Percentiles rank a stretch among this genome's conserved stretches.
These are phyloP conservation scores for Corythornis madagascariensis DNA, from an alignment of 2,113 vertebrate genomes.

Conservation along the genomic window DNA sequence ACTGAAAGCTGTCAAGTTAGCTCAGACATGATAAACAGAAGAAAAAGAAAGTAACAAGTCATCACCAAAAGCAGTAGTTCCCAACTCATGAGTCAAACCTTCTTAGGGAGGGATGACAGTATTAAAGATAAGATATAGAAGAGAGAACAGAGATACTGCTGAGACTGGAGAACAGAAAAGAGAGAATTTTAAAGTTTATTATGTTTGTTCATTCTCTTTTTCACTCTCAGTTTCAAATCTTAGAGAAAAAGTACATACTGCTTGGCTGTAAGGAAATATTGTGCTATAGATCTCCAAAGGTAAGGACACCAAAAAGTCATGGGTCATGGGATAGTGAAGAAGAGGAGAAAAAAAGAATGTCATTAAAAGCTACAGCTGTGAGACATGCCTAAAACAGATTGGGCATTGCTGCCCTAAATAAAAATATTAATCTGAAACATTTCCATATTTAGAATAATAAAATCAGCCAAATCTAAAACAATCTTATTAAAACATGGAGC, in stretches of 20 bases:
- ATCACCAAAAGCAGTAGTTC: slow-evolving; percentile 14
- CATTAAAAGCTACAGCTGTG: neutral
- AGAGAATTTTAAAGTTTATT: neutral
- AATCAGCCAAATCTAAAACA: neutral
- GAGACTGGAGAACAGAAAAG: neutral
- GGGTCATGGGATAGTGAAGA: neutral
- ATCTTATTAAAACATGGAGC: neutral
- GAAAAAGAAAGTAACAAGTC: neutral
- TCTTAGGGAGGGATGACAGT: slow-evolving; percentile 1
- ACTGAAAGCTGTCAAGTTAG: neutral
- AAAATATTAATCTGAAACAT: neutral
- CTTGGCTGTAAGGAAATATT: neutral
- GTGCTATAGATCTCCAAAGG: neutral
- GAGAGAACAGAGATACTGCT: neutral
- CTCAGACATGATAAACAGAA: neutral
- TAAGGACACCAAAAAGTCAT: neutral
- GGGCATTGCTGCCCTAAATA: neutral
- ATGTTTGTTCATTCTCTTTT: neutral
- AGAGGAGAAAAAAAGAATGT: neutral
- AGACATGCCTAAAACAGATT: neutral
- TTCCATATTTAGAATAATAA: neutral
- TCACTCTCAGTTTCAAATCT: neutral
- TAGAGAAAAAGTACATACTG: neutral
- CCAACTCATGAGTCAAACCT: neutral
- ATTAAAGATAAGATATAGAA: slow-evolving; percentile 12